phyloP scores from a whole-genome alignment of 1,140 invertebrate genomes.

The Saccostrea glomerata region DNA sequence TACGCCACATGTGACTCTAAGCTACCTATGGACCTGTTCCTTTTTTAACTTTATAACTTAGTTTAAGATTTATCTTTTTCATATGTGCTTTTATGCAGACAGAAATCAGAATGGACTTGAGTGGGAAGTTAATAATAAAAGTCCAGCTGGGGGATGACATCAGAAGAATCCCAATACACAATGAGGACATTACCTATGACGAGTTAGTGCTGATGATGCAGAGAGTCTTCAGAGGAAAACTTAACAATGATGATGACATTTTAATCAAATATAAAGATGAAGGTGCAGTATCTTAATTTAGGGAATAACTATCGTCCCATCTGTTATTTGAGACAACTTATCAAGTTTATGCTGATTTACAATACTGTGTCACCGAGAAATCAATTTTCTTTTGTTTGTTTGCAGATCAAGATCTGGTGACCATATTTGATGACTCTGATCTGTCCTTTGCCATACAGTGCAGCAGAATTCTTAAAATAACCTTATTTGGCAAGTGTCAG shows the following conservation, averaged over 20 bases:
- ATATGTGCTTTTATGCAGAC: neutral
- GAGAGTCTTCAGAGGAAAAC: conserved; percentile 85
- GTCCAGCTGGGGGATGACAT: conserved; percentile 87
- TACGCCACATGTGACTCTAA: too few species aligned
- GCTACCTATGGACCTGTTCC: too few species aligned
- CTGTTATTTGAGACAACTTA: too few species aligned
- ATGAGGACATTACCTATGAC: conserved; percentile 89
- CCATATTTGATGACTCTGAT: conserved; percentile 88
- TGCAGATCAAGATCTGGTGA: conserved; percentile 87
- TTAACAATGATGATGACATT: conserved; percentile 85
- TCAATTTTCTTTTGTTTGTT: neutral
- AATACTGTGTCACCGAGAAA: too few species aligned
- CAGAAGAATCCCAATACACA: conserved; percentile 86
- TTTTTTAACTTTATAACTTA: too few species aligned
- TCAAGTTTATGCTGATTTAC: too few species aligned
- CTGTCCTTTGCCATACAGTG: conserved; percentile 87
- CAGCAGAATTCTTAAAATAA: conserved; percentile 85
- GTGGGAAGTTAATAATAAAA: conserved; percentile 83
- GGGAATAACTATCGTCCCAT: too few species aligned
- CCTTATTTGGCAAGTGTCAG: conserved; percentile 81
- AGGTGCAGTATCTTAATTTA: conserved; percentile 78
- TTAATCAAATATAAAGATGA: conserved; percentile 89
- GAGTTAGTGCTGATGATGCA: conserved; percentile 90
- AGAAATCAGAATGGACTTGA: conserved; percentile 77
- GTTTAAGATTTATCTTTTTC: neutral